Conservation (phyloP, 2,113 vertebrate species). For the Pimephales promelas region DNA sequence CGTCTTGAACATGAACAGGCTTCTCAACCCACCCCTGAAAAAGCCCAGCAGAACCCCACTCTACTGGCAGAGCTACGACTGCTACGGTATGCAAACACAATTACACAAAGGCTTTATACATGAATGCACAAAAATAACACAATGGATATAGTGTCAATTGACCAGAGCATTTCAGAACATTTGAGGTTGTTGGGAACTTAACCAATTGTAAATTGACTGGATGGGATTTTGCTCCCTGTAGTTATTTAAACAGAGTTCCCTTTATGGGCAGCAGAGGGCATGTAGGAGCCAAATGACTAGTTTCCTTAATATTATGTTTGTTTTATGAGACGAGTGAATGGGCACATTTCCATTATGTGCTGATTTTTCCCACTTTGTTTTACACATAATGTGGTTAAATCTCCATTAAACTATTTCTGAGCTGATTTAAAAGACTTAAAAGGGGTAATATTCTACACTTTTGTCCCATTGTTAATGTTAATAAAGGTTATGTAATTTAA, state of each 20-base stretch:
- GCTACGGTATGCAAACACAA: constrained; percentile 78
- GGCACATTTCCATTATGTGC: not conserved
- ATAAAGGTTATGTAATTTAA: not conserved
- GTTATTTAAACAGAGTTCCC: constrained; percentile 39
- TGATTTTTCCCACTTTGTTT: not conserved
- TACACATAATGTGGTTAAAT: no score
- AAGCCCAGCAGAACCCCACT: constrained; percentile 94
- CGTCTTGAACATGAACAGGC: constrained; percentile 93
- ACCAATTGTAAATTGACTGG: not conserved
- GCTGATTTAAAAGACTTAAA: not conserved
- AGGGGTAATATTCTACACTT: not conserved
- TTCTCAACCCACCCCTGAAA: constrained; percentile 92
- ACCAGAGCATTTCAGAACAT: not conserved
- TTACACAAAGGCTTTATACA: not conserved
- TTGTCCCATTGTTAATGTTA: not conserved
- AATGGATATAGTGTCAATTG: not conserved
- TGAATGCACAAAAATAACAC: not conserved
- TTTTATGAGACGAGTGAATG: not conserved
- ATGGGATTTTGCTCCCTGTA: not conserved
- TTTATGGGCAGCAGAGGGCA: constrained; percentile 64
- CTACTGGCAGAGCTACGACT: constrained; percentile 89
- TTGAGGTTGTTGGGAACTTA: not conserved
- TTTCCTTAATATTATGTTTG: constrained; percentile 2
- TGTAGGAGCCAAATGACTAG: constrained; percentile 31
- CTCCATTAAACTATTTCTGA: not conserved